These are phyloP conservation scores for Vollenhovia emeryi DNA, from an alignment of 1,140 invertebrate species.

Conservation along the genomic window DNA sequence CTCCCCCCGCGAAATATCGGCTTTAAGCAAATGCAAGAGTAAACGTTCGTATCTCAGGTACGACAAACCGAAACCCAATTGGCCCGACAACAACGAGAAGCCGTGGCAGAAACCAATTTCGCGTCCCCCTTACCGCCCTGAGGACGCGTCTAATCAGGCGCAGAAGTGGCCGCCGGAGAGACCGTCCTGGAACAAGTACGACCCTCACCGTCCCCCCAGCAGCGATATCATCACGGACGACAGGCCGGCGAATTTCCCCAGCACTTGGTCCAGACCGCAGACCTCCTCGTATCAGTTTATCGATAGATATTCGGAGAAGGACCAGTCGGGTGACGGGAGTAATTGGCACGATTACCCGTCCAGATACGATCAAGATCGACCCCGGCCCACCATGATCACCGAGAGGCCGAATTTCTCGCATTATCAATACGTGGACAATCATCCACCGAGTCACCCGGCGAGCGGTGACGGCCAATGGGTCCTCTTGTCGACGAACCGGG, in stretches of 20 bases:
- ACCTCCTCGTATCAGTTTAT: conserved; percentile 67
- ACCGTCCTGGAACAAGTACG: conserved; percentile 80
- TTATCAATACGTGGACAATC: conserved; percentile 80
- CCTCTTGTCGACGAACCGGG: conserved; percentile 91
- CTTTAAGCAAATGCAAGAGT: neutral
- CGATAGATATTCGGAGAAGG: conserved; percentile 77
- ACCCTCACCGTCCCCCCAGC: conserved; percentile 68
- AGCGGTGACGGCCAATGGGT: conserved; percentile 91
- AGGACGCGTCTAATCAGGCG: conserved; percentile 75
- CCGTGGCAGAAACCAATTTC: conserved; percentile 76
- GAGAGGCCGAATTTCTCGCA: conserved; percentile 81
- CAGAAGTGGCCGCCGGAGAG: conserved; percentile 84
- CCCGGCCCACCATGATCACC: conserved; percentile 65
- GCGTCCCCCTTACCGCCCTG: conserved; percentile 69
- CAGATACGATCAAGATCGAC: conserved; percentile 72
- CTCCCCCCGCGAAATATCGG: neutral
- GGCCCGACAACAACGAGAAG: conserved; percentile 76
- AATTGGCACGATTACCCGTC: conserved; percentile 79
- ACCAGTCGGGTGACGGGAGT: conserved; percentile 70
- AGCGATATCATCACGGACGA: conserved; percentile 89
- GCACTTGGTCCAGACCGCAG: conserved; percentile 79
- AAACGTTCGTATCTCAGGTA: conserved; percentile 72
- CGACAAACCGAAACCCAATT: conserved; percentile 80
- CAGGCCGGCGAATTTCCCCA: conserved; percentile 88
- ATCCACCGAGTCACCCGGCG: conserved; percentile 86